Percentiles rank a stretch among this genome's conserved stretches.
These are phyloP conservation scores for Synergus laeviventris DNA, from an alignment of 2,888 invertebrate species.

Conservation along the genomic window DNA sequence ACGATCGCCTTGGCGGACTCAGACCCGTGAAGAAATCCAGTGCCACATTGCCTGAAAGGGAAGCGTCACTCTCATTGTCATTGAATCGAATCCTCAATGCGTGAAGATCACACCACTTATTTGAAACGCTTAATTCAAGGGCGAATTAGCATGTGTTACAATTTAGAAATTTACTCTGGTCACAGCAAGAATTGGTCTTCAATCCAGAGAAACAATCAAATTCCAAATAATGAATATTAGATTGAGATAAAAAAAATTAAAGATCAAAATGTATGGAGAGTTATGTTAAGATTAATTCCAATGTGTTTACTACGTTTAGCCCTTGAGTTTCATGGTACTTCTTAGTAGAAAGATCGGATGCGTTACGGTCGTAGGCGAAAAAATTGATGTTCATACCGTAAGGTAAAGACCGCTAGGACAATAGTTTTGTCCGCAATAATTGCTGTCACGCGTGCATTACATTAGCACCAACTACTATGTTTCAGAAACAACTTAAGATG, in stretches of 20 bases:
- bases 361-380: conserved; percentile 73
- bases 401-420: conserved; percentile 74
- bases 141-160: conserved; percentile 27
- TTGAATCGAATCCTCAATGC: conserved; percentile 38
- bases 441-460: conserved; percentile 57
- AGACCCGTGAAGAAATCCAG: conserved; percentile 49
- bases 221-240: too few relatives aligned
- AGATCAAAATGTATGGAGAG: too few relatives aligned
- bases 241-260: too few relatives aligned
- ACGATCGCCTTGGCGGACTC: conserved; percentile 58
- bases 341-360: conserved; percentile 23
- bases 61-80: conserved; percentile 50
- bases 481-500: not conserved
- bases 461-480: conserved; percentile 14
- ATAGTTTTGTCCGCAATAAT: conserved; percentile 70
- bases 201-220: not conserved
- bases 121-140: conserved; percentile 45
- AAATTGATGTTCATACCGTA: conserved; percentile 74
- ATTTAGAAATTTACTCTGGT: not conserved
- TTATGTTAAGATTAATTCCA: not conserved
- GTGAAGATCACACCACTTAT: conserved; percentile 40
- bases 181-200: not conserved
- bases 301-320: conserved; percentile 1
- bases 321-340: conserved; percentile 10
- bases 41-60: conserved; percentile 61